Percentiles rank a stretch among this genome's conserved stretches.
phyloP scores from a whole-genome alignment of 2,797 vertebrate genomes.

The Artibeus lituratus region DNA sequence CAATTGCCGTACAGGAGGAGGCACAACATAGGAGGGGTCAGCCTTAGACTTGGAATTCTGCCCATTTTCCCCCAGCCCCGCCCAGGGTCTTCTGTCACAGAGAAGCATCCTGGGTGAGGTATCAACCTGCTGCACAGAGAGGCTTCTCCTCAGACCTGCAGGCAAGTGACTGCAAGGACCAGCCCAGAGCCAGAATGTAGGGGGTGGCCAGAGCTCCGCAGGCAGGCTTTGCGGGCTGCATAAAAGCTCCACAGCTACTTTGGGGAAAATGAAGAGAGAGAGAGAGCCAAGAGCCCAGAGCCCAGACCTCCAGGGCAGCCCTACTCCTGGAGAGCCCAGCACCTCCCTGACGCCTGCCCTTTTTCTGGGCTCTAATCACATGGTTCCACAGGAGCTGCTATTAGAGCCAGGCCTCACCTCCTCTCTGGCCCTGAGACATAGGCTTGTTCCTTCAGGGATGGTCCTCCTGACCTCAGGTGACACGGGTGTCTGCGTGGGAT shows the following conservation, averaged over 20 bases:
- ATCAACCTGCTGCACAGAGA: background rate
- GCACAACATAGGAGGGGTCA: background rate
- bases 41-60: background rate
- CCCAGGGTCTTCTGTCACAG: background rate
- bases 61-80: background rate
- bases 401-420: background rate
- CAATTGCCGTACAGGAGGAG: background rate
- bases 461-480: background rate
- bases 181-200: background rate
- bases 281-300: background rate
- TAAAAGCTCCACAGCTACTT: background rate
- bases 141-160: background rate
- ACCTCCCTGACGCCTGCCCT: rapidly evolving
- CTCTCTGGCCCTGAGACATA: background rate
- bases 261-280: background rate
- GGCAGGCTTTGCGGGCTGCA: background rate
- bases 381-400: background rate
- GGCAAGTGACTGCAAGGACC: background rate
- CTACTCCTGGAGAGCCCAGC: background rate
- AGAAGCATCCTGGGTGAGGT: background rate
- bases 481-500: background rate
- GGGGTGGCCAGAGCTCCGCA: background rate
- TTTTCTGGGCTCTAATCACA: background rate
- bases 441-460: background rate
- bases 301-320: background rate